A percentile compares a stretch with the other conserved stretches of the same genome.
These are phyloP conservation scores for Idris sp. DNA, from an alignment of 1,140 invertebrate genomes.

Conservation along the genomic window DNA sequence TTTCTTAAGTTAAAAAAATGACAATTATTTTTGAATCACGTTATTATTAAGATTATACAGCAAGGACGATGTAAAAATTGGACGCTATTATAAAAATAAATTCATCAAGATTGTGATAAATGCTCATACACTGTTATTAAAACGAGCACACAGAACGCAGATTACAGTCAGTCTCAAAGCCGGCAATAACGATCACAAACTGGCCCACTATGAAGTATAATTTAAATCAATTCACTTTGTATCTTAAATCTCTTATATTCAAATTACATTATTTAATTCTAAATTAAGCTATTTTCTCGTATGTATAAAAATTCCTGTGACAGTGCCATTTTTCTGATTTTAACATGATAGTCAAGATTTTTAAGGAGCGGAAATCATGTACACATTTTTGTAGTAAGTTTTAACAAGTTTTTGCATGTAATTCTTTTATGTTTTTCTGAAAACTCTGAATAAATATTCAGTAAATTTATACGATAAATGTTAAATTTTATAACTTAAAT, in stretches of 20 bases:
- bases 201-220: constrained; percentile 23
- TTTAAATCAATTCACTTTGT: constrained; percentile 43
- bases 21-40: too few species aligned
- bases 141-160: constrained; percentile 9
- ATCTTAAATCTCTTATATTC: constrained; percentile 38
- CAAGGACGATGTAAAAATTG: constrained; percentile 4
- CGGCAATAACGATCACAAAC: constrained; percentile 30
- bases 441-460: too few species aligned
- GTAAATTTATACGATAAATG: too few species aligned
- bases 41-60: too few species aligned
- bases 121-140: constrained; percentile 20
- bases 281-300: constrained; percentile 43
- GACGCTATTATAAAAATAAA: constrained; percentile 17
- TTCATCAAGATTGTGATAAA: constrained; percentile 15
- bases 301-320: constrained; percentile 28
- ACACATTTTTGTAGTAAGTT: too few species aligned
- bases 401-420: too few species aligned
- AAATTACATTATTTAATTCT: constrained; percentile 34
- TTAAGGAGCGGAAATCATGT: too few species aligned
- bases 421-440: too few species aligned
- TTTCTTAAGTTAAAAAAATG: too few species aligned
- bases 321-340: constrained; percentile 18
- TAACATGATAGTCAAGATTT: not conserved
- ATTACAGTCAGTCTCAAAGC: constrained; percentile 31
- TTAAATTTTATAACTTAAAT: too few species aligned